Evolutionary conservation across 2,113 vertebrate species (phyloP).

Genomic region (Megaceryle maxima): DNA sequence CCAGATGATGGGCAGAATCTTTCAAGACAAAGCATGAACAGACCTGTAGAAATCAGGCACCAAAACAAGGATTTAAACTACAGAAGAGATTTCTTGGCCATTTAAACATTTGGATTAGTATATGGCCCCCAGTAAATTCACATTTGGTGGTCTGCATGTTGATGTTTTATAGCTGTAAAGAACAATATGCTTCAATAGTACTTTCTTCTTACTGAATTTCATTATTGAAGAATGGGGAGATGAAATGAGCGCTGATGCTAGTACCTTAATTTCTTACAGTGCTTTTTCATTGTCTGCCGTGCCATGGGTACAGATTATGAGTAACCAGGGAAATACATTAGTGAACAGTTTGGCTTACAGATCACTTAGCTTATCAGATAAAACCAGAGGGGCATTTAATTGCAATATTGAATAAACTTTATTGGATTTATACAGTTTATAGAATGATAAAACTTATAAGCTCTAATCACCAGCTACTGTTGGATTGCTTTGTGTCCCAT

Average conservation of each 20-base stretch:
- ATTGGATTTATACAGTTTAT: not conserved
- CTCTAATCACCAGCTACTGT: not conserved
- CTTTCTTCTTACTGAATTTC: not conserved
- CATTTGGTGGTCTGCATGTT: not conserved
- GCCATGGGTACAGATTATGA: not conserved
- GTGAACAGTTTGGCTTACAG: not conserved
- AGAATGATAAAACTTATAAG: not conserved
- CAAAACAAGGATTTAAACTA: not conserved
- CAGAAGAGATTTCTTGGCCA: not conserved
- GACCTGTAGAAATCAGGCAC: not conserved
- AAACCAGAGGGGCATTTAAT: not conserved
- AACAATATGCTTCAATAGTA: not conserved
- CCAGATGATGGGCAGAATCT: not conserved
- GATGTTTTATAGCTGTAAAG: not conserved
- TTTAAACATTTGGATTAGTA: not conserved
- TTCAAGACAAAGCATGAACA: not conserved
- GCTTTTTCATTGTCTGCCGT: not conserved
- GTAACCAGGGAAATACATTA: not conserved
- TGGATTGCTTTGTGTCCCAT: not conserved
- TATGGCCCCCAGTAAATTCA: not conserved
- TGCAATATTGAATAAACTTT: not conserved
- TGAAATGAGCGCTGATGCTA: rapidly evolving
- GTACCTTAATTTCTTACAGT: not conserved
- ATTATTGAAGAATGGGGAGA: not conserved
- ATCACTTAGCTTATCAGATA: not conserved